Evolutionary conservation across 2,113 vertebrate species (phyloP).

Genomic region (Ariopsis seemanni): DNA sequence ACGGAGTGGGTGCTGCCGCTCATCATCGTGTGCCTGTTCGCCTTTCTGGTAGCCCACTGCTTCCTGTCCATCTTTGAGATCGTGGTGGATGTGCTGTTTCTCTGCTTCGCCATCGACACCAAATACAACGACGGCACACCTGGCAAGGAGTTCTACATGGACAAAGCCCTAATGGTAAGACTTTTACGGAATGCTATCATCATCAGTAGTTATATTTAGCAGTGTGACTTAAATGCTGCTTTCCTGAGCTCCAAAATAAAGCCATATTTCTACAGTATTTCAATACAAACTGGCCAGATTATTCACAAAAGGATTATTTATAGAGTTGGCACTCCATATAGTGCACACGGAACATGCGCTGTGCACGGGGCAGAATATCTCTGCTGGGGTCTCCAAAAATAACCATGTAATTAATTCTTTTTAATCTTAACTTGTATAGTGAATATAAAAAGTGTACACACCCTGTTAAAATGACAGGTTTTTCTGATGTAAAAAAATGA

Average conservation of each 20-base stretch:
- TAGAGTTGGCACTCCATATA: neutral
- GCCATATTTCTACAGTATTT: neutral
- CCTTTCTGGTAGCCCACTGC: slow-evolving; percentile 97
- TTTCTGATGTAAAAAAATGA: too few species aligned
- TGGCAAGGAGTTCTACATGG: slow-evolving; percentile 97
- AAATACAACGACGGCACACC: slow-evolving; percentile 97
- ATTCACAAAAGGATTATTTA: neutral
- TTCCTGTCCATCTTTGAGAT: slow-evolving; percentile 98
- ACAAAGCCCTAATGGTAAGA: slow-evolving; percentile 94
- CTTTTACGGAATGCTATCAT: neutral
- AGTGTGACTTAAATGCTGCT: neutral
- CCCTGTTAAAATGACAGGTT: too few species aligned
- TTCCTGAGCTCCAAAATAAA: neutral
- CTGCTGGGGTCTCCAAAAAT: neutral
- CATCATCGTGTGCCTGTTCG: slow-evolving; percentile 93
- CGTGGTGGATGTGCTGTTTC: slow-evolving; percentile 97
- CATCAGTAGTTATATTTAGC: neutral
- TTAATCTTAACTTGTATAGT: neutral
- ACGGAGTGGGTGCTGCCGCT: slow-evolving; percentile 95
- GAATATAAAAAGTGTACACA: too few species aligned
- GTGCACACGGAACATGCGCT: neutral
- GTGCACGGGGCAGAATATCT: neutral
- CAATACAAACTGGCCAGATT: neutral
- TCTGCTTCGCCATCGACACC: slow-evolving; percentile 97
- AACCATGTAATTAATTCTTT: neutral